Base-by-base conservation (phyloP, 2,113 vertebrate species). In the Nothocercus julius region DNA sequence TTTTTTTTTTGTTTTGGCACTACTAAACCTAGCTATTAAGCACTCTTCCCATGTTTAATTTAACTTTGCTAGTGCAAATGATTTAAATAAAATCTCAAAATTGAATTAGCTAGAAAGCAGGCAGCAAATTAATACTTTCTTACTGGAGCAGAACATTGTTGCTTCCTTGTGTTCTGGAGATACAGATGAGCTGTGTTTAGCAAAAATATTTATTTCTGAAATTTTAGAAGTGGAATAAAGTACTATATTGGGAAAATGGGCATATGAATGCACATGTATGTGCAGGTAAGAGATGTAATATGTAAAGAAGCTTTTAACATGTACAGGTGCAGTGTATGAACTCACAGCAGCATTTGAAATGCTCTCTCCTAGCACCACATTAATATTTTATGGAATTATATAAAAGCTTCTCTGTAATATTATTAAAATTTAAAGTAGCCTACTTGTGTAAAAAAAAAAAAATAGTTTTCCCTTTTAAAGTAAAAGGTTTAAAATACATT, bases 351-450 rank as follows among this genome's bases (percentile, higher is more conserved):
- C 51, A 59, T 88, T 85, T 92, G 54, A 85, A 96, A 93, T 85
- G 42, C 73, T 76, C 77, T 89, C 59, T 85, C 9, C 54, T 88
- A 82, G 51, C 70, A 86, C 54, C 45, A 61, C 77, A 89, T 93
- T 69, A 88, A 62, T 93, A 82, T 96, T 93, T 94, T n/a, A 95
- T 91, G 56, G 49, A 69, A 95, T 96, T 93, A 95, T 90, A 61
- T 82, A 93, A 91, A 82, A 73, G 62, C 69, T 95, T 16, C 88
- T 91, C 82, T 68, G 75, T 81, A 92, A 34, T 92, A 87, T 44
- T 93, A 89, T 92, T 94, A 95, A 96, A 94, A 64, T 87, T 95
- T 94, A 49, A 92, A 94, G 40, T 82, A 75, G 36, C 53, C 32
- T 70, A 56, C 56, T 88, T 77, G 13, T 44, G n/a, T n/a, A n/a